Percentiles rank a stretch among this genome's conserved stretches.
Evolutionary conservation across 2,113 vertebrate species (phyloP).

Genomic region (Patagioenas fasciata): DNA sequence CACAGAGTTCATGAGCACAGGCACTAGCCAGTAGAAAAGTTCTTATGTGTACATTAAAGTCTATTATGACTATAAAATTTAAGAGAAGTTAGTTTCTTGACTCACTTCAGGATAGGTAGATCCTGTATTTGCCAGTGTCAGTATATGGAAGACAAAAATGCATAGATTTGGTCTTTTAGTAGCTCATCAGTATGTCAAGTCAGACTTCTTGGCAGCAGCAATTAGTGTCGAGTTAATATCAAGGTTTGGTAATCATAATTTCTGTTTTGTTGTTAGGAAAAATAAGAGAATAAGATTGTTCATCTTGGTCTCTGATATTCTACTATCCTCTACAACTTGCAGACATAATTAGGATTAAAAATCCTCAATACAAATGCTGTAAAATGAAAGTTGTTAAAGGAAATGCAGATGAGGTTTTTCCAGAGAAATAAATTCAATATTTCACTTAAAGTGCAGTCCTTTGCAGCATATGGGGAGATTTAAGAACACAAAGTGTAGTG

Average conservation of each 20-base stretch:
- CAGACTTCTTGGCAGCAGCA: neutral
- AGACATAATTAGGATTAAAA: neutral
- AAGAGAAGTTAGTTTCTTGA: neutral
- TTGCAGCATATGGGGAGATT: neutral
- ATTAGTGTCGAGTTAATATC: neutral
- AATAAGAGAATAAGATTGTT: neutral
- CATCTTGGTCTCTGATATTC: neutral
- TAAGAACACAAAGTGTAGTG: neutral
- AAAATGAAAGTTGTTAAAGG: neutral
- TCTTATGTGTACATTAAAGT: neutral
- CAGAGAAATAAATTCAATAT: too few relatives aligned
- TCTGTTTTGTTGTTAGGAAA: neutral
- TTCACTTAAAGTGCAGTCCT: too few relatives aligned
- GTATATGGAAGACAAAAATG: neutral
- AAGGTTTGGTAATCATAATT: neutral
- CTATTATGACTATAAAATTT: accelerated
- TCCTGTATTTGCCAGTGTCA: neutral
- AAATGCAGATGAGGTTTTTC: too few relatives aligned
- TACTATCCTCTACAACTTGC: neutral
- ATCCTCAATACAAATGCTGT: neutral
- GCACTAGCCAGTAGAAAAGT: neutral
- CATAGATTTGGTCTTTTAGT: neutral
- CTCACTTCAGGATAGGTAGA: neutral
- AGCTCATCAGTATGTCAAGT: neutral
- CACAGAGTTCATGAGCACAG: neutral